These are phyloP conservation scores for Orthosia incerta DNA, from an alignment of 2,888 invertebrate genomes.

Conservation along the genomic window DNA sequence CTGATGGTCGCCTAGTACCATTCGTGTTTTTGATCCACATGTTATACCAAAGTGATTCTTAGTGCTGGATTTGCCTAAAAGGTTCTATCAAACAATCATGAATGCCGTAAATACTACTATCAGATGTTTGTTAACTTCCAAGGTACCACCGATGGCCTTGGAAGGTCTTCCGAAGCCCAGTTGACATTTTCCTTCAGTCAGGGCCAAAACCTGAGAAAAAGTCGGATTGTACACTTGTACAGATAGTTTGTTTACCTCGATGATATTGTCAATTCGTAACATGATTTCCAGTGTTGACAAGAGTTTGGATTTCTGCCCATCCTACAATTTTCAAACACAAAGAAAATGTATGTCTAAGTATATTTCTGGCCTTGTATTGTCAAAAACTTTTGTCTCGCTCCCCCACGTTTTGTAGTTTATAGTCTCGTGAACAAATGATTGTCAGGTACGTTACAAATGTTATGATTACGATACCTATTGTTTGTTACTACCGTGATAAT, in stretches of 20 bases:
- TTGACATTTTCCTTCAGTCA: background rate
- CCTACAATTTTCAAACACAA: slow-evolving; percentile 19
- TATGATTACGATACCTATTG: slow-evolving; percentile 49
- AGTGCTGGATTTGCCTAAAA: background rate
- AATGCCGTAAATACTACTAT: background rate
- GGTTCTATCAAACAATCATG: slow-evolving; percentile 8
- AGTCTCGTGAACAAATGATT: slow-evolving; percentile 29
- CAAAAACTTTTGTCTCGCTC: slow-evolving; percentile 32
- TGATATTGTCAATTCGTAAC: slow-evolving; percentile 1
- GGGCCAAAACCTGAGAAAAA: background rate
- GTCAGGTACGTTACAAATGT: slow-evolving; percentile 44
- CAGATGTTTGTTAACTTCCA: background rate
- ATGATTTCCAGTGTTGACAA: slow-evolving; percentile 14
- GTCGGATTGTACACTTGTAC: background rate
- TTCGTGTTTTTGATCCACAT: background rate
- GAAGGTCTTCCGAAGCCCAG: background rate
- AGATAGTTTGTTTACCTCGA: slow-evolving; percentile 17
- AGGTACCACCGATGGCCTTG: background rate
- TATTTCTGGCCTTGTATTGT: slow-evolving; percentile 25
- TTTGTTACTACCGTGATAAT: slow-evolving; percentile 54
- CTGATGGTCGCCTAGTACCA: slow-evolving; percentile 7
- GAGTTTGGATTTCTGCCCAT: slow-evolving; percentile 39
- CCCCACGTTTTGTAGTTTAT: slow-evolving; percentile 14
- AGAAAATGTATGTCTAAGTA: background rate
- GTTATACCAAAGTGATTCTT: too few relatives aligned